These are phyloP conservation scores for Sebastes nivosus DNA, from an alignment of 2,797 vertebrate species.

Conservation along the genomic window DNA sequence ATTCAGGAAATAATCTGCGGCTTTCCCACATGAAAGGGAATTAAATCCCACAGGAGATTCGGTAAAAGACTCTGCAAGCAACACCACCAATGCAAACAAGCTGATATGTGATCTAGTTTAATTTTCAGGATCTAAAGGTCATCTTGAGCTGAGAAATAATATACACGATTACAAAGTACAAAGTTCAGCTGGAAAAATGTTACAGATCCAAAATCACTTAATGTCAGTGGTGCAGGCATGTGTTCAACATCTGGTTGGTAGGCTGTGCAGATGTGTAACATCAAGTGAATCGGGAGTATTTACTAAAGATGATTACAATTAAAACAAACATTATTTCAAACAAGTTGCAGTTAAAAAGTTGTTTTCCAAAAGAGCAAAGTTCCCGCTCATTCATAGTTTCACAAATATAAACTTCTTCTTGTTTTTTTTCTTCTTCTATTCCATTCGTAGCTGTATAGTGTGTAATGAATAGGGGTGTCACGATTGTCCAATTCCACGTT, in stretches of 20 bases:
- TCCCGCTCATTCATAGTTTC: neutral
- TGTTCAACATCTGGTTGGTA: neutral
- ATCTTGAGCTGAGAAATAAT: neutral
- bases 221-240: neutral
- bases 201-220: neutral
- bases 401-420: neutral
- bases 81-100: neutral
- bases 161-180: neutral
- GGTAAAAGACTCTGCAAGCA: neutral
- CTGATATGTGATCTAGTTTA: neutral
- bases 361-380: neutral
- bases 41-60: neutral
- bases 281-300: neutral
- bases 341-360: neutral
- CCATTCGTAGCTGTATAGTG: neutral
- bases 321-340: neutral
- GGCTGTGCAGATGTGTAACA: slow-evolving; percentile 3
- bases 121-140: neutral
- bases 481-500: too few relatives aligned
- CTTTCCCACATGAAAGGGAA: neutral
- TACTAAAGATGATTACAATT: neutral
- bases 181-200: neutral
- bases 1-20: slow-evolving; percentile 31
- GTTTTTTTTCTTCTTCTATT: neutral
- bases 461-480: neutral